These are phyloP conservation scores for Drosophila sturtevanti DNA, from an alignment of 1,140 invertebrate species.

Conservation along the genomic window DNA sequence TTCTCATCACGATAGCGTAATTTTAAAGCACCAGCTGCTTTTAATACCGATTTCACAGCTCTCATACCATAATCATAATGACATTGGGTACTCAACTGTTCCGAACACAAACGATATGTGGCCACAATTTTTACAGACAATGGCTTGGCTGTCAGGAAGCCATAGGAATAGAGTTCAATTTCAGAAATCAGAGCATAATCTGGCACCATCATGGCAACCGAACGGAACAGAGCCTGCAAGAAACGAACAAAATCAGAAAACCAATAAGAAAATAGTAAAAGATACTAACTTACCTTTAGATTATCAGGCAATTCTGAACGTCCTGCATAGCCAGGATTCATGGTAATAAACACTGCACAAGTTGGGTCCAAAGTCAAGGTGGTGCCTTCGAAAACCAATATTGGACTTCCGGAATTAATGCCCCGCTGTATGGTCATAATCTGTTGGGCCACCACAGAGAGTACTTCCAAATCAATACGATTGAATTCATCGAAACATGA, in stretches of 20 bases:
- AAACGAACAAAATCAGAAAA: neutral
- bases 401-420: constrained; percentile 89
- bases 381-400: constrained; percentile 94
- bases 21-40: constrained; percentile 95
- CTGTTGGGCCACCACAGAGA: constrained; percentile 96
- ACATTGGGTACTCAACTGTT: constrained; percentile 96
- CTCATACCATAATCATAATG: constrained; percentile 99
- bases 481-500: constrained; percentile 99
- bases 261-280: neutral
- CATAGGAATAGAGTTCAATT: constrained; percentile 96
- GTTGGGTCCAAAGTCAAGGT: constrained; percentile 93
- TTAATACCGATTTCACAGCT: constrained; percentile 94
- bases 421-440: constrained; percentile 91
- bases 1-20: constrained; percentile 93
- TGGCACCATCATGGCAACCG: constrained; percentile 99
- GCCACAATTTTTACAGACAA: constrained; percentile 97
- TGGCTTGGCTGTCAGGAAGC: constrained; percentile 94
- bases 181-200: constrained; percentile 97
- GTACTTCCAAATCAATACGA: constrained; percentile 91
- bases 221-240: constrained; percentile 92
- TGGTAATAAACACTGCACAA: constrained; percentile 97
- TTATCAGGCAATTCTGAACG: constrained; percentile 96
- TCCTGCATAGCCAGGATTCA: constrained; percentile 97
- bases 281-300: constrained; percentile 87
- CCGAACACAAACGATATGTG: constrained; percentile 95